Evolutionary conservation across 2,797 vertebrate species (phyloP), one percentile per base, ranked within the genome.

Genomic region (Amblyraja radiata): DNA sequence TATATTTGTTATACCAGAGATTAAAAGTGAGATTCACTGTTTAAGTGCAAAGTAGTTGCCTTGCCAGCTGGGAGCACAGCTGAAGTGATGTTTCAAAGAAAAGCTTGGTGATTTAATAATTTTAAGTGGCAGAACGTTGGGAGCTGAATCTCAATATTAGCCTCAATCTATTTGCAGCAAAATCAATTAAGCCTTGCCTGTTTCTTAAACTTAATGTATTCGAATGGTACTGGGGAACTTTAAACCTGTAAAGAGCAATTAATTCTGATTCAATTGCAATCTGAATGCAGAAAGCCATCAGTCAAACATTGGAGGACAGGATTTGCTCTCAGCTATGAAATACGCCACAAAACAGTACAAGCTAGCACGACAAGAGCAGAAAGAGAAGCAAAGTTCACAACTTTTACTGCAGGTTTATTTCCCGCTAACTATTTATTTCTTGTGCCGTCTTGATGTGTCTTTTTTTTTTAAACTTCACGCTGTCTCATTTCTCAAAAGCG

Each of bases 111-210:
- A 68, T 36, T 65, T 88, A 68, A 88, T 88, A 68, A 16, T 36
- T 88, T 68, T 88, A 88, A 68, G 63, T 88, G 84, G n/a, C 28
- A 36, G 61, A 63, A 6, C 68, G 16, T 88, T 68, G 84, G 63
- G 14, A 88, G 16, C n/a, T 68, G 63, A 32, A 36, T 88, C 84
- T 21, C 84, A 88, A 88, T 88, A 68, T 88, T 32, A 68, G 84
- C n/a, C 68, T 7, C 14, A 88, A 65, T 28, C 63, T 68, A 68
- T n/a, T 68, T 68, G 32, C n/a, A 68, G n/a, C 61, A 88, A 68
- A 88, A 18, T 32, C 61, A 88, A 88, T 68, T 63, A 88, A 88
- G 61, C 63, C 61, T 32, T 36, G 84, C 28, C 14, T 21, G 2
- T 68, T 36, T 18, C 61, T 65, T 88, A 68, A 88, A 88, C 36